Evolutionary conservation across 23 tunicate genomes (phyloP).

Genomic region (Corella eumyota): DNA sequence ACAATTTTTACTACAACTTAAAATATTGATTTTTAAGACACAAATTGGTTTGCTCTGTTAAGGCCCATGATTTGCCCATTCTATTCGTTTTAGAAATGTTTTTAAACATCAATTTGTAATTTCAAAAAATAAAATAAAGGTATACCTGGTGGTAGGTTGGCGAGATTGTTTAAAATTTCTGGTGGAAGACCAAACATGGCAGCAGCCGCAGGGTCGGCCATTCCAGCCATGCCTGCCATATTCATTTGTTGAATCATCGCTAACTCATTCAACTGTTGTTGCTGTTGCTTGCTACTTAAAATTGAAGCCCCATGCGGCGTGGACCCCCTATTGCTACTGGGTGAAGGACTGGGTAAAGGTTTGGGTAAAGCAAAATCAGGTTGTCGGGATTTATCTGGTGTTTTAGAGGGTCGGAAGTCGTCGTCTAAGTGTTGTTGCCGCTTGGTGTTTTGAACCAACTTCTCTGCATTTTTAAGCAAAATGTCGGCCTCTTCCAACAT

Average conservation of each 20-base stretch:
- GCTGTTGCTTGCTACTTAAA: conserved; percentile 5
- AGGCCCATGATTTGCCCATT: not conserved
- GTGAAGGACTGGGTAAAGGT: conserved; percentile 6
- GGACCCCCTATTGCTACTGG: conserved; percentile 4
- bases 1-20: not conserved
- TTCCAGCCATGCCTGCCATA: conserved; percentile 16
- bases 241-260: conserved; percentile 42
- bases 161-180: conserved; percentile 25
- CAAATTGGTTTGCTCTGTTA: not conserved
- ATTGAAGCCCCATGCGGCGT: not conserved
- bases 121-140: too few relatives aligned
- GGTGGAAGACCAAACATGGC: conserved; percentile 38
- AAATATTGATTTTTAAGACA: not conserved
- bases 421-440: conserved; percentile 5
- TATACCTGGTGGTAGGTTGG: conserved; percentile 37
- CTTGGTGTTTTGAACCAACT: conserved; percentile 14
- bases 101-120: not conserved
- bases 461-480: conserved; percentile 30
- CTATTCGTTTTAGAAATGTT: not conserved
- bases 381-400: conserved; percentile 28
- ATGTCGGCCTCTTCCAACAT: conserved; percentile 31
- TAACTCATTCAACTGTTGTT: conserved; percentile 37
- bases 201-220: conserved; percentile 22
- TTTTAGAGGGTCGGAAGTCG: conserved; percentile 4
- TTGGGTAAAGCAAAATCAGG: conserved; percentile 27